These are phyloP conservation scores for Sinocyclocheilus maitianheensis DNA, from an alignment of 2,113 vertebrate species.

Conservation along the genomic window DNA sequence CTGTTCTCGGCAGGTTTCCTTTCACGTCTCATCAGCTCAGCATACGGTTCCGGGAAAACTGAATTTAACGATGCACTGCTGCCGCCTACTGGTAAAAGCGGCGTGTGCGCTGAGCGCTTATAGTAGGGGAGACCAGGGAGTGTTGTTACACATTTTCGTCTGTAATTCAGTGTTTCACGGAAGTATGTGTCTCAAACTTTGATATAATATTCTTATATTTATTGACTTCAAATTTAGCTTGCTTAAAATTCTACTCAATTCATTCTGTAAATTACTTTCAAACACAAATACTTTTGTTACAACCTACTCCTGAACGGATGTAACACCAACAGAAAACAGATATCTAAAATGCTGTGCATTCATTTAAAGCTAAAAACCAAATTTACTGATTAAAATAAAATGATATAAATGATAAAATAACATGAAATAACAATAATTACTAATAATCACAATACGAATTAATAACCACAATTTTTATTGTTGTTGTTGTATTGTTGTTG, in stretches of 20 bases:
- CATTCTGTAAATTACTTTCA: background rate
- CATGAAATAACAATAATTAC: no score
- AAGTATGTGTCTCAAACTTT: background rate
- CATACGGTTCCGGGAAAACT: background rate
- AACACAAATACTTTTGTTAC: background rate
- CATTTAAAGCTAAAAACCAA: background rate
- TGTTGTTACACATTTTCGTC: background rate
- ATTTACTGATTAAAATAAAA: background rate
- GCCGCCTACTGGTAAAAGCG: constrained; percentile 36
- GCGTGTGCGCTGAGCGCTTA: background rate
- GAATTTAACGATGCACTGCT: constrained; percentile 36
- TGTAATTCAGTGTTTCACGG: background rate
- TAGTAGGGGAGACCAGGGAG: background rate
- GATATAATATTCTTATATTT: background rate
- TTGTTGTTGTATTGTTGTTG: no score
- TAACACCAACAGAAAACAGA: background rate
- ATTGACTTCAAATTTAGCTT: background rate
- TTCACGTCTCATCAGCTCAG: constrained; percentile 32
- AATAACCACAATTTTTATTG: no score
- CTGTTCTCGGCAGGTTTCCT: constrained; percentile 17
- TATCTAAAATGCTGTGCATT: background rate
- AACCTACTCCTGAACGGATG: background rate
- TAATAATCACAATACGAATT: no score
- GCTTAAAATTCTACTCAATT: background rate
- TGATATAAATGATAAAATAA: background rate